Base-by-base conservation (phyloP, 2,797 vertebrate genomes). In the Channa striata region DNA sequence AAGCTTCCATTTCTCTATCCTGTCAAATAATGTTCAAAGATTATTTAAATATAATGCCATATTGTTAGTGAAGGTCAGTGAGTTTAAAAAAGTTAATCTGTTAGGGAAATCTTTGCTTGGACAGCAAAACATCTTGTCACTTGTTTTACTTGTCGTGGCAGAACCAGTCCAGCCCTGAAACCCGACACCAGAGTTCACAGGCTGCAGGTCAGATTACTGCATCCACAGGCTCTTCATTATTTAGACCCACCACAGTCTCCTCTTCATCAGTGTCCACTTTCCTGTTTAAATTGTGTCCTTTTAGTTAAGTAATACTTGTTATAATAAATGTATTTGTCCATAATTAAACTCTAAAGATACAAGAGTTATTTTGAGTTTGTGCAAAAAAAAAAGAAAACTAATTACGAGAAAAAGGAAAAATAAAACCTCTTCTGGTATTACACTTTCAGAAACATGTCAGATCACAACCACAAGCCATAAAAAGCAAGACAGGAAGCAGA, bases 191-290 rank as follows among this genome's bases (percentile, higher is more conserved):
- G 48, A 71, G 69, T 68, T 84, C 61, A 66, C 79, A 81, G 77
- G 59, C 72, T 60, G 50, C 71, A 74, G 82, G 56, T 90, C 72
- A 71, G 62, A 53, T 91, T 90, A 74, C 91, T 75, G 66, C 75
- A 68, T 82, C 54, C 10, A 9, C 48, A 67, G 54, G 48, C 59
- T 51, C 40, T 93, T 81, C 68, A 91, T 91, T 92, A 93, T 93
- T 93, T 77, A 93, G 76, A 72, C 46, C 57, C 20, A 37, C 70
- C 64, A 66, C 62, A 67, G 73, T 65, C 46, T 62, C 48, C 21
- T 30, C 19, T 68, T 37, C 14, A 34, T 13, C 34, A 39, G n/a
- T 51, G 68, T 79, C 63, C 9, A 40, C 58, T 74, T 73, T 57
- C 36, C 39, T 64, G 23, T 57, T 14, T 5, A 50, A n/a, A 61